A percentile compares a stretch with the other conserved stretches of the same genome.
phyloP scores from a whole-genome alignment of 2,888 invertebrate genomes.

The Frankliniella fusca region DNA sequence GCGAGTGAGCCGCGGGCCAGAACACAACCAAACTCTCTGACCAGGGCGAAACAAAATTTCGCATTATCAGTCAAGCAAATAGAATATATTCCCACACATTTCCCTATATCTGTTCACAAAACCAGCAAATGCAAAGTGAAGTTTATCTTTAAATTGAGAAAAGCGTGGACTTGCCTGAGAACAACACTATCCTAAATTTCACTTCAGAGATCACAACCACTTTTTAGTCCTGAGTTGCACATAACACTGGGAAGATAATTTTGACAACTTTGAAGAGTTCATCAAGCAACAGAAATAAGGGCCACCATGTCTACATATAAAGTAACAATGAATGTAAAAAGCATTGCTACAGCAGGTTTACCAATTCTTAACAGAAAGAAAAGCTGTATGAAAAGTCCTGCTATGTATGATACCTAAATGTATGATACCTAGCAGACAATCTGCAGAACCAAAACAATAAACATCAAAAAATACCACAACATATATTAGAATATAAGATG shows the following conservation, averaged over 20 bases:
- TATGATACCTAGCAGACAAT: constrained; percentile 57
- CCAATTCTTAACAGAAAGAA: constrained; percentile 42
- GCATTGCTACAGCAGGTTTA: neutral
- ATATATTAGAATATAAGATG: neutral
- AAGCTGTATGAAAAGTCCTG: constrained; percentile 52
- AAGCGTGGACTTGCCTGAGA: too few relatives aligned
- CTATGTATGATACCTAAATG: constrained; percentile 52
- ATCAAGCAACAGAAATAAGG: neutral
- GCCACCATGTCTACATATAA: neutral
- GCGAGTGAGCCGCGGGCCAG: constrained; percentile 31
- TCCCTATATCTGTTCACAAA: constrained; percentile 7
- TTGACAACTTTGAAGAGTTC: neutral
- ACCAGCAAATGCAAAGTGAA: neutral
- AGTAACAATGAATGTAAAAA: neutral
- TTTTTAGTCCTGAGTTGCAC: too few relatives aligned
- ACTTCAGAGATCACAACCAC: too few relatives aligned
- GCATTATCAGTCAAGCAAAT: constrained; percentile 7
- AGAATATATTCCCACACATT: constrained; percentile 1
- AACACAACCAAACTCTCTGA: constrained; percentile 34
- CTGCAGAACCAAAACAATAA: neutral
- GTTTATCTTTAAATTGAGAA: neutral
- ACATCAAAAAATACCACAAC: neutral
- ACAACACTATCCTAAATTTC: too few relatives aligned
- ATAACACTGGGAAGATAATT: too few relatives aligned
- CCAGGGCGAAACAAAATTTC: constrained; percentile 33